These are phyloP conservation scores for Trichogramma evanescens DNA, from an alignment of 2,888 invertebrate genomes.

Conservation along the genomic window DNA sequence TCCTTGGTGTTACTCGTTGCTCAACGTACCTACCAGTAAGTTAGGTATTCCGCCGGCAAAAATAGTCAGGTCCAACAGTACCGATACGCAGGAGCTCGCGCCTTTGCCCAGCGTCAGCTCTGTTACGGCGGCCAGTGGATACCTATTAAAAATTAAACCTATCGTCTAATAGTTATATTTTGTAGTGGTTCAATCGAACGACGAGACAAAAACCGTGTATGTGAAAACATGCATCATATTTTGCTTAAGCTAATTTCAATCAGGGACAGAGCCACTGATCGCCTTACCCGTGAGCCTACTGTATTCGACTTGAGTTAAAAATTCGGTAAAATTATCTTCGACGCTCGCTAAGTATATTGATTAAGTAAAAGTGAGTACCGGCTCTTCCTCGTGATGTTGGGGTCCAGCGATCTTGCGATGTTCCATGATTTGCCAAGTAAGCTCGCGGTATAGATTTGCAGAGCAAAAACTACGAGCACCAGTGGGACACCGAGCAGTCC, in stretches of 20 bases:
- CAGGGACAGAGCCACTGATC: no score
- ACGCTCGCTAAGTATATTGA: not conserved
- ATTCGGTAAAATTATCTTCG: not conserved
- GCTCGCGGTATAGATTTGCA: conserved; percentile 76
- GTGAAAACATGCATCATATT: no score
- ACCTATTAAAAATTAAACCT: conserved; percentile 48
- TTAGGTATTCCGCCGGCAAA: conserved; percentile 76
- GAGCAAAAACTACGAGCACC: conserved; percentile 58
- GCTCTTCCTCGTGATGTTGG: conserved; percentile 57
- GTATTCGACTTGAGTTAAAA: not conserved
- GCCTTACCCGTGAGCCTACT: no score
- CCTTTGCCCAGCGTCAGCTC: conserved; percentile 67
- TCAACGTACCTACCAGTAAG: conserved; percentile 61
- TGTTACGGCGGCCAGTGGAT: conserved; percentile 78
- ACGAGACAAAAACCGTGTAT: no score
- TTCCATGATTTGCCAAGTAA: conserved; percentile 76
- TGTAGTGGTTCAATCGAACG: no score
- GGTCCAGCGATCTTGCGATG: conserved; percentile 65
- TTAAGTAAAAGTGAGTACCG: conserved; percentile 39
- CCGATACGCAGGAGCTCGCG: conserved; percentile 58
- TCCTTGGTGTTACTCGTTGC: not conserved
- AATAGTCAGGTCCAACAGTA: conserved; percentile 67
- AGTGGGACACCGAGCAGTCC: conserved; percentile 67
- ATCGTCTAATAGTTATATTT: not conserved
- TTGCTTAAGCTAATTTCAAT: no score